A percentile compares a stretch with the other conserved stretches of the same genome.
Conservation (phyloP, 2,888 invertebrate species). For the Copidosoma aretas region DNA sequence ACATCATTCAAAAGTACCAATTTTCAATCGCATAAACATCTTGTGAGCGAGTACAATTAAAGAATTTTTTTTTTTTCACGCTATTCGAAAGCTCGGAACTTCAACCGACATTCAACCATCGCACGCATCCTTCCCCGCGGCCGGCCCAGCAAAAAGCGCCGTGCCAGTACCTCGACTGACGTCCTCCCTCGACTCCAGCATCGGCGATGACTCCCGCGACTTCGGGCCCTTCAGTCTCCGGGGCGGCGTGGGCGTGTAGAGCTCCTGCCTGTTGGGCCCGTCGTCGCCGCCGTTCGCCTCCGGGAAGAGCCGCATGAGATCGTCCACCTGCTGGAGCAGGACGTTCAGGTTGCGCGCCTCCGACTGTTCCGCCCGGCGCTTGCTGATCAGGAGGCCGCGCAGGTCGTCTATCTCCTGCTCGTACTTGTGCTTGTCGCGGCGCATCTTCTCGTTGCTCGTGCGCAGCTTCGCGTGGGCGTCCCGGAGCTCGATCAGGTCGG, state of each 20-base stretch:
- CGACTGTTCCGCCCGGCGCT: constrained; percentile 67
- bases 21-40: too few relatives aligned
- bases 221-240: constrained; percentile 74
- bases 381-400: constrained; percentile 63
- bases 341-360: constrained; percentile 77
- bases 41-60: too few relatives aligned
- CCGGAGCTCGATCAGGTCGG: constrained; percentile 84
- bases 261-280: constrained; percentile 58
- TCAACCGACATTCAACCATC: too few relatives aligned
- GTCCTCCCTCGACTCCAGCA: constrained; percentile 74
- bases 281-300: constrained; percentile 65
- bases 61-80: too few relatives aligned
- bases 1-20: too few relatives aligned
- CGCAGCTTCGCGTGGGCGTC: constrained; percentile 91
- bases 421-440: constrained; percentile 84
- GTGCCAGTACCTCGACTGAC: constrained; percentile 68
- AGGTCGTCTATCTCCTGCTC: constrained; percentile 79
- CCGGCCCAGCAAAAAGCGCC: background rate
- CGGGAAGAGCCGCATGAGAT: constrained; percentile 78
- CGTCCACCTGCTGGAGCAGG: constrained; percentile 80
- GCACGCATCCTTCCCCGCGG: constrained; percentile 41
- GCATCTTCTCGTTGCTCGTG: constrained; percentile 88
- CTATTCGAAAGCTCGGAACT: too few relatives aligned
- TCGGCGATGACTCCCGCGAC: constrained; percentile 76
- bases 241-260: constrained; percentile 74